Conservation (phyloP, 2,888 invertebrate genomes). For the Mesorhabditis belari region DNA sequence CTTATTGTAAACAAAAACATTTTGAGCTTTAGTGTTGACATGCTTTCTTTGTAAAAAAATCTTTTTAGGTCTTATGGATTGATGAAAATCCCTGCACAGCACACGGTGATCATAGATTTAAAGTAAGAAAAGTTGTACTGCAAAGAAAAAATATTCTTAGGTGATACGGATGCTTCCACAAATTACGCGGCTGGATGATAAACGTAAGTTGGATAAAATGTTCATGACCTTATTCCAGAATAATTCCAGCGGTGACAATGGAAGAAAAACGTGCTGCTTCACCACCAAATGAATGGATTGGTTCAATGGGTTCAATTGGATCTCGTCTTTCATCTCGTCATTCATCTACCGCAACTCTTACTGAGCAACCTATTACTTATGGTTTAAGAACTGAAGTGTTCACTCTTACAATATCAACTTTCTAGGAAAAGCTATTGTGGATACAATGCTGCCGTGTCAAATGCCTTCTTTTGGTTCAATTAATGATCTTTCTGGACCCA, state of each 20-base stretch:
- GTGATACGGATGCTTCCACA: conserved; percentile 26
- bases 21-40: no score
- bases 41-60: no score
- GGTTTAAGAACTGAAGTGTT: not conserved
- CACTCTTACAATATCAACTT: no score
- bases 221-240: not conserved
- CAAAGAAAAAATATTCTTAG: not conserved
- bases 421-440: conserved; percentile 24
- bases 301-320: no score
- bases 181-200: conserved; percentile 37
- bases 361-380: conserved; percentile 5
- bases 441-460: conserved; percentile 26
- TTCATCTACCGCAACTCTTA: conserved; percentile 12
- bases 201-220: conserved; percentile 17
- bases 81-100: conserved; percentile 41
- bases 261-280: not conserved
- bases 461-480: conserved; percentile 20
- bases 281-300: not conserved
- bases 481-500: conserved; percentile 2
- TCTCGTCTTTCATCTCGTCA: not conserved
- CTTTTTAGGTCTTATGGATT: conserved; percentile 40
- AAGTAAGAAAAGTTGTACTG: conserved; percentile 2
- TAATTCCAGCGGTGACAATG: not conserved
- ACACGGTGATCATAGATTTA: conserved; percentile 24
- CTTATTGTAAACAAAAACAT: no score